These are phyloP conservation scores for Anastrepha ludens DNA, from an alignment of 1,140 invertebrate genomes.

Conservation along the genomic window DNA sequence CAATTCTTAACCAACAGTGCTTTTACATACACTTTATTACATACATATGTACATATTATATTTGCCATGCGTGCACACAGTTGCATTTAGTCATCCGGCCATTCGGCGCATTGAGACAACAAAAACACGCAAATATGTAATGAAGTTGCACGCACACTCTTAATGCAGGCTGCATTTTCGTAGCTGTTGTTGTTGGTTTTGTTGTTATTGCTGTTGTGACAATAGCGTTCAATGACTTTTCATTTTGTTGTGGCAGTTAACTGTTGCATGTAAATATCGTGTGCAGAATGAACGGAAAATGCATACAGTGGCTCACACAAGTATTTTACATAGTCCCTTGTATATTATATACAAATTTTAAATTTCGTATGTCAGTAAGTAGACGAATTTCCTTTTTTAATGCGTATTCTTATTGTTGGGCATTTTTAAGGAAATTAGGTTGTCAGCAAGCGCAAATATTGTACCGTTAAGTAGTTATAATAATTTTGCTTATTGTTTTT, in stretches of 20 bases:
- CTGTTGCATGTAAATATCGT: slow-evolving; percentile 11
- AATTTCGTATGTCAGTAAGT: too few relatives aligned
- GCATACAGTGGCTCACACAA: too few relatives aligned
- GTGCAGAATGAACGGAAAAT: background rate
- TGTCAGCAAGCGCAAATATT: too few relatives aligned
- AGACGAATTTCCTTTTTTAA: too few relatives aligned
- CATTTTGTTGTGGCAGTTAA: slow-evolving; percentile 35
- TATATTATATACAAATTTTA: too few relatives aligned
- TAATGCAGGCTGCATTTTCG: background rate
- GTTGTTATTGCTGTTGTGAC: background rate
- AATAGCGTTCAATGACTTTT: slow-evolving; percentile 41
- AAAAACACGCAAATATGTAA: background rate
- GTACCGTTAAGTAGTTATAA: too few relatives aligned
- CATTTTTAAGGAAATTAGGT: too few relatives aligned
- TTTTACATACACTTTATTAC: background rate
- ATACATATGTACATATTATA: background rate
- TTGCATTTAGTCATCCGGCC: slow-evolving; percentile 24
- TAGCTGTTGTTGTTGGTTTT: background rate
- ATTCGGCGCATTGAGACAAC: background rate
- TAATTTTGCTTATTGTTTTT: too few relatives aligned
- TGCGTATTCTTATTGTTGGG: too few relatives aligned
- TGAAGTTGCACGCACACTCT: background rate
- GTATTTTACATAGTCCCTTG: too few relatives aligned
- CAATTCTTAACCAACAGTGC: background rate
- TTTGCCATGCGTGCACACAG: background rate